phyloP scores from a whole-genome alignment of 2,113 vertebrate genomes.

The Pavo muticus region DNA sequence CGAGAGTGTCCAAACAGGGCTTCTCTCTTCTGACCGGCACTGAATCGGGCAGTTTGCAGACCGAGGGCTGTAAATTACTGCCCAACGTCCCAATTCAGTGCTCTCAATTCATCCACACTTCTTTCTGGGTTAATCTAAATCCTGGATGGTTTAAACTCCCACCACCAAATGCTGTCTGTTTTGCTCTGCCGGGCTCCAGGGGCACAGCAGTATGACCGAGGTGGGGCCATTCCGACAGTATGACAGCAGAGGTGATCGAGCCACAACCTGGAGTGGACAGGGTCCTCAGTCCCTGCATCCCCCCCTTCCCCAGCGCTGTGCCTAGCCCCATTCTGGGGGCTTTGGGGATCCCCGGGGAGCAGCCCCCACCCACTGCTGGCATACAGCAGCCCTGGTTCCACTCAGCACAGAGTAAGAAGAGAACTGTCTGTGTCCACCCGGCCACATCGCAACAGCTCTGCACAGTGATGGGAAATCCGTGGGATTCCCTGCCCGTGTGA shows the following conservation, averaged over 20 bases:
- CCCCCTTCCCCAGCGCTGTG: no score
- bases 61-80: not conserved
- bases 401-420: no score
- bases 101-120: not conserved
- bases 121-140: not conserved
- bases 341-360: no score
- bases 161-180: not conserved
- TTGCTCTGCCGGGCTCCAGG: rapidly evolving
- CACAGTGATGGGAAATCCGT: no score
- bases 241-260: not conserved
- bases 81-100: not conserved
- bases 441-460: no score
- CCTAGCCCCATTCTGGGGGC: no score
- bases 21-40: no score
- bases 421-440: no score
- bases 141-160: not conserved
- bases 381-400: no score
- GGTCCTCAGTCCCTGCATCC: no score
- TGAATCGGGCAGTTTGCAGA: not conserved
- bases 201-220: rapidly evolving
- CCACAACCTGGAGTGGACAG: no score
- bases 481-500: not conserved
- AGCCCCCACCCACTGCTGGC: no score
- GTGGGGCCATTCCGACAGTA: not conserved
- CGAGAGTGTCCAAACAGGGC: not conserved